Evolutionary conservation across 2,113 vertebrate species (phyloP).

Genomic region (Ammospiza caudacuta): DNA sequence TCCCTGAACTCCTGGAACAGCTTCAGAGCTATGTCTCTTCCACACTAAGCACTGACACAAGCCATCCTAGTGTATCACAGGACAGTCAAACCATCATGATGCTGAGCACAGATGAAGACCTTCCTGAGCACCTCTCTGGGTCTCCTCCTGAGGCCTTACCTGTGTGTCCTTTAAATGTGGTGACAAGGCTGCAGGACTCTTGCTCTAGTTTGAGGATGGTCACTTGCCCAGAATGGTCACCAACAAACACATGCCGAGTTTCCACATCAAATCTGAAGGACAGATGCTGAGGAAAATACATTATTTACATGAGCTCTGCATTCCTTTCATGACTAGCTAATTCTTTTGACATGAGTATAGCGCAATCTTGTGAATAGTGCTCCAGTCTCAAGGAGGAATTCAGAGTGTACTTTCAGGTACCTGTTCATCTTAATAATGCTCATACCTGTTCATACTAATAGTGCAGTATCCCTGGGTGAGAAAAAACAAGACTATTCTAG

Average conservation of each 20-base stretch:
- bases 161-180: conserved; percentile 96
- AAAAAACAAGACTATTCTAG: not conserved
- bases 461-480: not conserved
- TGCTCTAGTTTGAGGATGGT: conserved; percentile 97
- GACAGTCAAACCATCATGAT: not conserved
- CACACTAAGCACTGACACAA: not conserved
- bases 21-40: not conserved
- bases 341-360: not conserved
- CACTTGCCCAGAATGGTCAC: conserved; percentile 97
- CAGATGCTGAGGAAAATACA: conserved; percentile 70
- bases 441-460: not conserved
- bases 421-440: not conserved
- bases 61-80: not conserved
- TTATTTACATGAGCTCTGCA: not conserved
- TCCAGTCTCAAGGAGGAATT: not conserved
- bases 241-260: conserved; percentile 94
- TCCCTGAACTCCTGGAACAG: not conserved
- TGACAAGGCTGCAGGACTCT: conserved; percentile 92
- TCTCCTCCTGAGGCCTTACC: conserved; percentile 72
- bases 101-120: not conserved
- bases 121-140: not conserved
- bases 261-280: conserved; percentile 92
- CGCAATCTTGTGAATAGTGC: not conserved
- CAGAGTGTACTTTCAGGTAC: not conserved
- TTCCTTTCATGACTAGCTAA: not conserved